Percentiles rank a stretch among this genome's conserved stretches.
These are phyloP conservation scores for Lochmaea crataegi DNA, from an alignment of 2,888 invertebrate species.

Conservation along the genomic window DNA sequence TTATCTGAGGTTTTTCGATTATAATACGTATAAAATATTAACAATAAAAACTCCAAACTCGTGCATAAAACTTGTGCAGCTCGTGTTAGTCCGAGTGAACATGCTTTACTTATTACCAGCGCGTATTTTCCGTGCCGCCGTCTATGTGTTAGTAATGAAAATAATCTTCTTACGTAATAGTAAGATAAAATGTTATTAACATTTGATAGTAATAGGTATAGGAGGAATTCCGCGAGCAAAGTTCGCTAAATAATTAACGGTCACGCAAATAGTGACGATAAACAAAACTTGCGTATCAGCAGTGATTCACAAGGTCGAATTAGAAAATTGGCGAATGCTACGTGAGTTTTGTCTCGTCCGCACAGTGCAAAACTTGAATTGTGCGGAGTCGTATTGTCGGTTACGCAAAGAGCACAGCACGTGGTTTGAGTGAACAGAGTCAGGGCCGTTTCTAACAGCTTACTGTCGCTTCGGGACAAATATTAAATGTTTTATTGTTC, in stretches of 20 bases:
- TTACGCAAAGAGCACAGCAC: slow-evolving; percentile 29
- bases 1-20: too few relatives aligned
- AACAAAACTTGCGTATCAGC: slow-evolving; percentile 25
- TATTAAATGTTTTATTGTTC: background rate
- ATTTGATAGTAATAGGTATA: slow-evolving; percentile 19
- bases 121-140: background rate
- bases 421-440: slow-evolving; percentile 26
- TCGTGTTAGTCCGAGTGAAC: too few relatives aligned
- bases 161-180: slow-evolving; percentile 7
- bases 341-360: slow-evolving; percentile 52
- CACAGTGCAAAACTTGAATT: slow-evolving; percentile 20
- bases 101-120: background rate
- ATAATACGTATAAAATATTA: too few relatives aligned
- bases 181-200: slow-evolving; percentile 29
- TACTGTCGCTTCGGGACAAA: background rate
- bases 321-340: slow-evolving; percentile 53
- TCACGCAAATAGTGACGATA: slow-evolving; percentile 22
- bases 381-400: slow-evolving; percentile 22
- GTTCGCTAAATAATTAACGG: slow-evolving; percentile 31
- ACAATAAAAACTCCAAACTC: too few relatives aligned
- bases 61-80: too few relatives aligned
- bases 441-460: slow-evolving; percentile 20
- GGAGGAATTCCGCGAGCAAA: slow-evolving; percentile 40
- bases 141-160: slow-evolving; percentile 12
- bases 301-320: slow-evolving; percentile 52